These are phyloP conservation scores for Nerophis ophidion DNA, from an alignment of 2,113 vertebrate genomes.

Conservation along the genomic window DNA sequence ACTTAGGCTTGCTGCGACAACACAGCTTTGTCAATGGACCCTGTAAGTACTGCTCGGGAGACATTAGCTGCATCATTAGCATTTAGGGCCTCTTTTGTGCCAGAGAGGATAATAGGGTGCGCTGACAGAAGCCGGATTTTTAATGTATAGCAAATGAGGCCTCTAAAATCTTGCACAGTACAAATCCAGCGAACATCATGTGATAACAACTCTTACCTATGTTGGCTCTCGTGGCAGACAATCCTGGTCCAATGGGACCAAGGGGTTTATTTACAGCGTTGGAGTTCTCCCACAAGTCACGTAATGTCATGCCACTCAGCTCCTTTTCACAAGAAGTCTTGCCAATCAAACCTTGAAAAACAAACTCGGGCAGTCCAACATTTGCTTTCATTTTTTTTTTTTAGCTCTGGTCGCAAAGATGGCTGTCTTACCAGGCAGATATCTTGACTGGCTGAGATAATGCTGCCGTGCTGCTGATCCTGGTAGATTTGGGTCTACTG, in stretches of 20 bases:
- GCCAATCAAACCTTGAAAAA: slow-evolving; percentile 81
- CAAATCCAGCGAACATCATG: not conserved
- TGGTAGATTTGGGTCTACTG: slow-evolving; percentile 69
- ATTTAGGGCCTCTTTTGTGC: slow-evolving; percentile 31
- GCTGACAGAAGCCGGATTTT: slow-evolving; percentile 35
- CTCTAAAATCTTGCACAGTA: not conserved
- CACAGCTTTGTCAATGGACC: slow-evolving; percentile 16
- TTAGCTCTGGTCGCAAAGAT: not conserved
- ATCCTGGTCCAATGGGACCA: slow-evolving; percentile 70
- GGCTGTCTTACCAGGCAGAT: slow-evolving; percentile 82
- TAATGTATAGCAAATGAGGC: slow-evolving; percentile 7
- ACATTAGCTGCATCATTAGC: slow-evolving; percentile 37
- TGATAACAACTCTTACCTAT: slow-evolving; percentile 47
- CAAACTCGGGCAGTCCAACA: not conserved
- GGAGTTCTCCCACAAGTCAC: slow-evolving; percentile 77
- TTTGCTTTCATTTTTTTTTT: too few relatives aligned
- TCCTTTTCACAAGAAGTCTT: slow-evolving; percentile 79
- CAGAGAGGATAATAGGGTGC: slow-evolving; percentile 19
- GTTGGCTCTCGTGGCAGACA: slow-evolving; percentile 72
- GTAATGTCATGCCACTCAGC: slow-evolving; percentile 47
- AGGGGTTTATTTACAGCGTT: slow-evolving; percentile 67
- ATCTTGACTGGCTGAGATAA: slow-evolving; percentile 91
- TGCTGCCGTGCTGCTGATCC: slow-evolving; percentile 84
- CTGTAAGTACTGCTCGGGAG: slow-evolving; percentile 43
- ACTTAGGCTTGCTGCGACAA: slow-evolving; percentile 29